phyloP scores from a whole-genome alignment of 2,888 invertebrate genomes.

The Phlogophora meticulosa region DNA sequence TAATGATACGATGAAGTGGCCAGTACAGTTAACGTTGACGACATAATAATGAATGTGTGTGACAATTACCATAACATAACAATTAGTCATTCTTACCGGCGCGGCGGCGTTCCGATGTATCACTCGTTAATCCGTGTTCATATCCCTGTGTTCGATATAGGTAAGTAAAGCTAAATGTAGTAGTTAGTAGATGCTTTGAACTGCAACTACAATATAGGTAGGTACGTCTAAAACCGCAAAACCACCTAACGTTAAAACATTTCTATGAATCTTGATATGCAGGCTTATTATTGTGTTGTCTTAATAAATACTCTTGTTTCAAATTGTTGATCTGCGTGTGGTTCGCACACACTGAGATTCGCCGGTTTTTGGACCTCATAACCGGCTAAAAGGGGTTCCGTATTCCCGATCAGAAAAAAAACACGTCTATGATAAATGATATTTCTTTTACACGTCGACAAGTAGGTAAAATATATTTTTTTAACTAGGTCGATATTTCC shows the following conservation, averaged over 20 bases:
- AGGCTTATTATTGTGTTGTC: not conserved
- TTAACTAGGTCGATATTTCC: no score
- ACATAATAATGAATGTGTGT: constrained; percentile 14
- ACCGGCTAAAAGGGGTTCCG: no score
- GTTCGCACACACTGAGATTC: no score
- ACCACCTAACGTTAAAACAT: not conserved
- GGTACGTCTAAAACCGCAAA: constrained; percentile 11
- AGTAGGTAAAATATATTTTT: no score
- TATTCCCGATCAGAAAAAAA: no score
- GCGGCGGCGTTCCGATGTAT: constrained; percentile 2
- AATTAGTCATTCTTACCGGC: constrained; percentile 53
- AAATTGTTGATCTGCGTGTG: not conserved
- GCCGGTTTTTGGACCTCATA: no score
- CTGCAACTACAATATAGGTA: not conserved
- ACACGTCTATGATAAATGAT: no score
- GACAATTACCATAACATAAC: constrained; percentile 33
- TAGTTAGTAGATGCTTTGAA: not conserved
- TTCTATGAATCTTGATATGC: not conserved
- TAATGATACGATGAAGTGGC: constrained; percentile 30
- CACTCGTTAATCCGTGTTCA: constrained; percentile 14
- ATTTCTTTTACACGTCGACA: no score
- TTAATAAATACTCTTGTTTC: not conserved
- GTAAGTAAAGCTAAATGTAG: no score
- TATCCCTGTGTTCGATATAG: not conserved
- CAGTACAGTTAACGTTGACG: constrained; percentile 5